phyloP scores from a whole-genome alignment of 2,113 vertebrate species.

The Pao palembangensis region DNA sequence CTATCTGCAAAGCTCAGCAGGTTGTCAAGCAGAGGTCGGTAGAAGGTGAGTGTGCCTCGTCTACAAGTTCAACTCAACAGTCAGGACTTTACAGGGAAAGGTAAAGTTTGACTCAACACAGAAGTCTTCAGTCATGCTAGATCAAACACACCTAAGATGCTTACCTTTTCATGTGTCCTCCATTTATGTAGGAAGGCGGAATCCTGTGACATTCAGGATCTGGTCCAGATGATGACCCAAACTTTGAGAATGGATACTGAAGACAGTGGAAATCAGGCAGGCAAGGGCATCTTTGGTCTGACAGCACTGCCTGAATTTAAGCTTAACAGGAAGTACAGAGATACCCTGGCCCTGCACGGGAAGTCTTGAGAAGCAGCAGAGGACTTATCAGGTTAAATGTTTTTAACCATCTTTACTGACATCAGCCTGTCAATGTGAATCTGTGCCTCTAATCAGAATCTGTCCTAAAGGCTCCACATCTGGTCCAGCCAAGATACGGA shows the following conservation, averaged over 20 bases:
- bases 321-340: no score
- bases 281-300: no score
- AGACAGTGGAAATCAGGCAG: no score
- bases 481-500: conserved; percentile 86
- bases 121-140: not conserved
- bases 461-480: conserved; percentile 71
- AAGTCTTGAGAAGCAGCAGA: conserved; percentile 77
- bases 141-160: not conserved
- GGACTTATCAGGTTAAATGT: conserved; percentile 76
- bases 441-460: conserved; percentile 4
- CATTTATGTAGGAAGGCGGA: conserved; percentile 75
- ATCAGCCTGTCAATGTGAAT: no score
- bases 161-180: conserved; percentile 1
- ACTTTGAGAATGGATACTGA: no score
- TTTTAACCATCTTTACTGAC: not conserved
- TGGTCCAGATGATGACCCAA: conserved; percentile 92
- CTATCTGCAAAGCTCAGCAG: no score
- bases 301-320: no score
- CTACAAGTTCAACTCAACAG: conserved; percentile 90
- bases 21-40: no score
- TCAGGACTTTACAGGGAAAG: conserved; percentile 85
- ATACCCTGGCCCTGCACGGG: conserved; percentile 91
- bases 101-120: conserved; percentile 60
- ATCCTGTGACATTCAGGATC: conserved; percentile 85
- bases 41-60: conserved; percentile 88